Evolutionary conservation across 1,140 invertebrate species (phyloP).

Genomic region (Agrypnia vestita): DNA sequence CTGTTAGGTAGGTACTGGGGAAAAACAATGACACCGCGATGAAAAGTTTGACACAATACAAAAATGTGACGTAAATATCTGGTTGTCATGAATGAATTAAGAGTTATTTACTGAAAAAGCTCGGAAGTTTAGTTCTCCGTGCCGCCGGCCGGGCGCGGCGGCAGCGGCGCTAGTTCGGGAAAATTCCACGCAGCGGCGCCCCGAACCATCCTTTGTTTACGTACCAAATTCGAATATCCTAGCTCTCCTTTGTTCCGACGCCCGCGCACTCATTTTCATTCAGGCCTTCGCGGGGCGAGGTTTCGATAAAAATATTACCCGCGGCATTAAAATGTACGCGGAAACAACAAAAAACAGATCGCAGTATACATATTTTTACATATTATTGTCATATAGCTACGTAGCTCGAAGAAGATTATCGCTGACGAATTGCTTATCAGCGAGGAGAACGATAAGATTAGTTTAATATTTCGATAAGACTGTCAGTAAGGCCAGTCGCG

Average conservation of each 20-base stretch:
- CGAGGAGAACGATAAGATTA: too few species aligned
- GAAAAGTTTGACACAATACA: conserved; percentile 29
- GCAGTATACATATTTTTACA: too few species aligned
- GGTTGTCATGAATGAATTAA: conserved; percentile 58
- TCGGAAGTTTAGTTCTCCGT: conserved; percentile 34
- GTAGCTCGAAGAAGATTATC: not conserved
- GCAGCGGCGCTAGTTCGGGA: conserved; percentile 36
- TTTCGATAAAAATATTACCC: not conserved
- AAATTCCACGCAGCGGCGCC: conserved; percentile 48
- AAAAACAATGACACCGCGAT: too few species aligned
- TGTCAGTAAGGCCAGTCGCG: too few species aligned
- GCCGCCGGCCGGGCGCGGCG: conserved; percentile 22
- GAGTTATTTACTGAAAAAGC: conserved; percentile 50
- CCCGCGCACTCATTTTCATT: conserved; percentile 30
- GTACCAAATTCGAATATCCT: conserved; percentile 46
- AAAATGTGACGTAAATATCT: conserved; percentile 40
- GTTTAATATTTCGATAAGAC: too few species aligned
- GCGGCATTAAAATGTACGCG: not conserved
- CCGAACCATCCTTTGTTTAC: conserved; percentile 44
- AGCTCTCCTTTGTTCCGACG: conserved; percentile 35
- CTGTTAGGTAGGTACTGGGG: not conserved
- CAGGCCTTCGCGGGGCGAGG: not conserved
- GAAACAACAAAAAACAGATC: too few species aligned
- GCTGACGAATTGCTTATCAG: not conserved
- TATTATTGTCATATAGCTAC: not conserved